Percentiles rank a stretch among this genome's conserved stretches.
phyloP scores from a whole-genome alignment of 1,140 invertebrate species.

The Drosophila sp. region DNA sequence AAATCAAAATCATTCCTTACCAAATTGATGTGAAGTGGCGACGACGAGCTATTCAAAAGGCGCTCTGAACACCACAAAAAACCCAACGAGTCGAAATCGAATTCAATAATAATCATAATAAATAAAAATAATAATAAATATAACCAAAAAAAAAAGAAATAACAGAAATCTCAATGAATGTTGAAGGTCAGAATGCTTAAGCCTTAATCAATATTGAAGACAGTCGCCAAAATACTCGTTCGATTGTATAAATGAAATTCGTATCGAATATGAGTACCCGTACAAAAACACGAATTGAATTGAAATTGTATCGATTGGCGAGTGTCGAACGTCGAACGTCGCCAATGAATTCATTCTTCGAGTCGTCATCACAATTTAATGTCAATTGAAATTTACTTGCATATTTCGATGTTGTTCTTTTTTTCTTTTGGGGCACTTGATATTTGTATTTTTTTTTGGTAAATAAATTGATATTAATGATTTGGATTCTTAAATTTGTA shows the following conservation, averaged over 20 bases:
- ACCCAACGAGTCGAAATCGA: constrained; percentile 45
- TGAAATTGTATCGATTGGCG: constrained; percentile 75
- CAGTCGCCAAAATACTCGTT: constrained; percentile 32
- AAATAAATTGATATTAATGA: constrained; percentile 58
- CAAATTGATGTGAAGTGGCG: constrained; percentile 34
- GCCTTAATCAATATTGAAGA: constrained; percentile 67
- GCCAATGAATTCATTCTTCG: constrained; percentile 66
- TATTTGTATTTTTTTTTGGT: constrained; percentile 6
- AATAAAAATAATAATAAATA: constrained; percentile 58
- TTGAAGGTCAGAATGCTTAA: constrained; percentile 80
- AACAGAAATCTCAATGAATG: constrained; percentile 75
- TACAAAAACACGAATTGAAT: constrained; percentile 4
- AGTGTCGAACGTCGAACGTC: constrained; percentile 31
- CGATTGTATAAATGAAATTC: constrained; percentile 2
- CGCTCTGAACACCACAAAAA: constrained; percentile 33
- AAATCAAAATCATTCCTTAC: constrained; percentile 27
- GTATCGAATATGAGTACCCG: background rate
- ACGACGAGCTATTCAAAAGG: constrained; percentile 35
- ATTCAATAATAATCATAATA: constrained; percentile 75
- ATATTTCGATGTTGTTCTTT: constrained; percentile 48
- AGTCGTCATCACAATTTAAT: constrained; percentile 73
- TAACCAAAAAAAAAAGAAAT: constrained; percentile 19
- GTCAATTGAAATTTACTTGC: constrained; percentile 71
- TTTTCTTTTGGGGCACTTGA: no score
- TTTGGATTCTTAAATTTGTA: constrained; percentile 61